Base-by-base conservation (phyloP, 2,113 vertebrate genomes). In the Xenopus borealis region DNA sequence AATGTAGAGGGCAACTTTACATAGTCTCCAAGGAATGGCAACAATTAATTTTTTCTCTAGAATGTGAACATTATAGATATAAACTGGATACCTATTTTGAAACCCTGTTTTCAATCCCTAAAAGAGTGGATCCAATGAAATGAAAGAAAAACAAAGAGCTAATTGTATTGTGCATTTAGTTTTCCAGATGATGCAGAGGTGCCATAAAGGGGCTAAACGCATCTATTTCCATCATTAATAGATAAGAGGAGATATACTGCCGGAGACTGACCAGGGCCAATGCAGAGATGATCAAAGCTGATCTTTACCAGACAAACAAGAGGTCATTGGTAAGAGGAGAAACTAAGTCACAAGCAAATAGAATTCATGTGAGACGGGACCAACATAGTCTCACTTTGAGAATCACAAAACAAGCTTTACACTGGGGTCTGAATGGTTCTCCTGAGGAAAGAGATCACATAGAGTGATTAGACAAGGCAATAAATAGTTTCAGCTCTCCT, bases 281-380 rank as follows among this genome's bases (percentile, higher is more conserved):
- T 27, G 85, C 2, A 50, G 14, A 82, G 78, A 85, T 85, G 79
- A 88, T 88, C 87, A 90, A 91, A 87, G 84, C 17, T 11, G 20
- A 84, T 79, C 61, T 80, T 70, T 81, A 83, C 50, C 23, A 23
- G 18, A 27, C n/a, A 14, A 40, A 47, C 66, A 69, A 20, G 8
- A 66, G 72, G 63, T 27, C 52, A 61, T 45, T 20, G 4, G 64
- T 46, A 80, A 68, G n/a, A 69, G 63, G 81, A 78, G 83, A 83
- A 84, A 81, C 77, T 81, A 81, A 78, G 77, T 30, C 10, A 81
- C 77, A 80, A 82, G 79, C 85, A 82, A 79, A 85, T 78, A 80
- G 87, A 84, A 80, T 78, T 79, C 62, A 50, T 80, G 82, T 59
- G 79, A 81, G 83, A 86, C 86, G 71, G 1, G 82, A 84, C 88